Conservation (phyloP, 2,113 vertebrate species). For the Esox niger region DNA sequence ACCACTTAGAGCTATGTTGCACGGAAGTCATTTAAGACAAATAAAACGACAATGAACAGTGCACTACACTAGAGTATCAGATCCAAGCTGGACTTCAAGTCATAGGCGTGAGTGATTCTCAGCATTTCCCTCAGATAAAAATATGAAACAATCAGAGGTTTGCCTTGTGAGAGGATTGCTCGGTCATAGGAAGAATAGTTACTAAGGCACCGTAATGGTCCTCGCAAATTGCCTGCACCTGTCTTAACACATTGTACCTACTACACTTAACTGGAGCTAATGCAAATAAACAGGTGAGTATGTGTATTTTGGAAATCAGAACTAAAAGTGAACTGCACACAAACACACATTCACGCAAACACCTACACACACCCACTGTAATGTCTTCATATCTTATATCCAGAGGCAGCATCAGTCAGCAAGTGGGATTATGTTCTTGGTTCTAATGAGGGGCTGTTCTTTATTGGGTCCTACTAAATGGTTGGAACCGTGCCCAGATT, state of each 20-base stretch:
- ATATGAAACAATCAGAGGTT: neutral
- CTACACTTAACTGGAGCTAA: slow-evolving; percentile 13
- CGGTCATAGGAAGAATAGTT: neutral
- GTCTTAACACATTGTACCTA: neutral
- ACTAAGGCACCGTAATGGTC: neutral
- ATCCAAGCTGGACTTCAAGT: neutral
- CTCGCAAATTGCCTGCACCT: slow-evolving; percentile 13
- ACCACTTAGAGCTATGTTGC: neutral
- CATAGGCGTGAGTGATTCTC: neutral
- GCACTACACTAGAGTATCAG: too few species aligned
- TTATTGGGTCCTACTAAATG: slow-evolving; percentile 29
- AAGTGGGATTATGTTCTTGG: slow-evolving; percentile 55
- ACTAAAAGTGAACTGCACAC: too few species aligned
- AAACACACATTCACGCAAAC: neutral
- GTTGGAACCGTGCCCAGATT: slow-evolving; percentile 34
- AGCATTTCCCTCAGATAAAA: neutral
- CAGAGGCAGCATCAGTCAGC: slow-evolving; percentile 61
- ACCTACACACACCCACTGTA: neutral
- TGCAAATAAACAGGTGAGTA: slow-evolving; percentile 10
- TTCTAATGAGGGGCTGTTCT: slow-evolving; percentile 13
- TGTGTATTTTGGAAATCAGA: neutral
- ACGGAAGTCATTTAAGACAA: slow-evolving; percentile 12
- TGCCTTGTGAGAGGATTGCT: neutral
- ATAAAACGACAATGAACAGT: neutral
- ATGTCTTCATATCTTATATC: slow-evolving; percentile 41